These are phyloP conservation scores for Nomada ruficornis DNA, from an alignment of 2,888 invertebrate genomes.

Conservation along the genomic window DNA sequence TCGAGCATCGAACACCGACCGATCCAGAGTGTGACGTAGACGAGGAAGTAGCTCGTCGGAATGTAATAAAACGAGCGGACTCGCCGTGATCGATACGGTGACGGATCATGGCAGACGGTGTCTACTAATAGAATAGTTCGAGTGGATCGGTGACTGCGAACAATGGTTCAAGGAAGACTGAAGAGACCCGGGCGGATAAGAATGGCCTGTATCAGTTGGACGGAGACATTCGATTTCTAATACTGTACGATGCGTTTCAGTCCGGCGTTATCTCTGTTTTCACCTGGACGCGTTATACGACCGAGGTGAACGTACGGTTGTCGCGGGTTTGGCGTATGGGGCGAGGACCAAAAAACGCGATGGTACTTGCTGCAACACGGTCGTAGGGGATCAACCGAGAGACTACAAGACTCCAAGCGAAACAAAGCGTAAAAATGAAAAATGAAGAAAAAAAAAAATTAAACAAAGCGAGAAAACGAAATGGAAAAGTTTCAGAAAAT, in stretches of 20 bases:
- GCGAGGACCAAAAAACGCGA: conserved; percentile 36
- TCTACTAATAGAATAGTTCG: neutral
- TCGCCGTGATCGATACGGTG: neutral
- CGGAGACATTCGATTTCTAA: conserved; percentile 11
- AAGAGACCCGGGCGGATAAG: neutral
- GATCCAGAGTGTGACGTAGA: conserved; percentile 36
- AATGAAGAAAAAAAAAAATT: neutral
- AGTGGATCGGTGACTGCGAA: conserved; percentile 27
- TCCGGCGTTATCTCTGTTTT: conserved; percentile 9
- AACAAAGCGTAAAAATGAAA: conserved; percentile 1
- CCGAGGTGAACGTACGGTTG: conserved; percentile 38
- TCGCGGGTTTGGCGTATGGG: neutral
- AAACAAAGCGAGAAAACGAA: neutral
- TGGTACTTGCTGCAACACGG: conserved; percentile 44
- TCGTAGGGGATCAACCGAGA: conserved; percentile 62
- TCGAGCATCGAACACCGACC: conserved; percentile 6
- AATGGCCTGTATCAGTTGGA: neutral
- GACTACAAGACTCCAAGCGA: conserved; percentile 64
- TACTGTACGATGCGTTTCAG: neutral
- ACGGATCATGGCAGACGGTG: conserved; percentile 3
- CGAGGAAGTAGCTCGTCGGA: conserved; percentile 19
- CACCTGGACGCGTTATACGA: conserved; percentile 9
- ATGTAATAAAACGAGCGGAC: neutral
- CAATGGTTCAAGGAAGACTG: conserved; percentile 38
- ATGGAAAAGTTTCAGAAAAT: conserved; percentile 30